Percentiles rank a stretch among this genome's conserved stretches.
These are phyloP conservation scores for Halichoerus grypus DNA, from an alignment of 2,113 vertebrate genomes.

Conservation along the genomic window DNA sequence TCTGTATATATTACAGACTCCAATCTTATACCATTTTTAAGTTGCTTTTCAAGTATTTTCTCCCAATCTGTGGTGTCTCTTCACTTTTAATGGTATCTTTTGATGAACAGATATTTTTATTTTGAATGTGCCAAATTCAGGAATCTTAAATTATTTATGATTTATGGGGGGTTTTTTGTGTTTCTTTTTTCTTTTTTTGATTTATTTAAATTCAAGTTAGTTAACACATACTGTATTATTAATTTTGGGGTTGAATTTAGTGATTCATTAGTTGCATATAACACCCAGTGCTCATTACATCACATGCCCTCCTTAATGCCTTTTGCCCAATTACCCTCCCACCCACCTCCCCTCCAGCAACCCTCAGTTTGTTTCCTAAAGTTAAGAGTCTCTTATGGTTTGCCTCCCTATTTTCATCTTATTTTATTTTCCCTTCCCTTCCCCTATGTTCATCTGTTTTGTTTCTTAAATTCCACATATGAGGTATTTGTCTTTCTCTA, in stretches of 20 bases:
- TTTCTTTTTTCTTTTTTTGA: neutral
- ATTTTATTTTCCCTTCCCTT: no score
- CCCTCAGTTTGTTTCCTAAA: no score
- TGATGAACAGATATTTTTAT: neutral
- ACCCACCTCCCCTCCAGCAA: no score
- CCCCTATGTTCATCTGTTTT: no score
- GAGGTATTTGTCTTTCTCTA: no score
- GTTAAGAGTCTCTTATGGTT: no score
- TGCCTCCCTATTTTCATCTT: no score
- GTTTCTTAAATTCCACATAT: neutral
- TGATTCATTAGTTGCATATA: neutral
- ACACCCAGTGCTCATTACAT: neutral
- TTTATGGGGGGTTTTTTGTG: neutral
- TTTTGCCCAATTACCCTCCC: no score
- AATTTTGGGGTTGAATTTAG: neutral
- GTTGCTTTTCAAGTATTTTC: neutral
- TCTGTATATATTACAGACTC: neutral
- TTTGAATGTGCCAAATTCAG: neutral
- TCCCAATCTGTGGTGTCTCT: neutral
- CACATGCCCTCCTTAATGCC: no score
- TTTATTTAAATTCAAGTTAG: neutral
- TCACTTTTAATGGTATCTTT: neutral
- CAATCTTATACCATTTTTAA: neutral
- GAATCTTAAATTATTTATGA: neutral
- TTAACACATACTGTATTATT: neutral